A percentile compares a stretch with the other conserved stretches of the same genome.
phyloP scores from a whole-genome alignment of 2,888 invertebrate genomes.

The Tryphoninae sp. region DNA sequence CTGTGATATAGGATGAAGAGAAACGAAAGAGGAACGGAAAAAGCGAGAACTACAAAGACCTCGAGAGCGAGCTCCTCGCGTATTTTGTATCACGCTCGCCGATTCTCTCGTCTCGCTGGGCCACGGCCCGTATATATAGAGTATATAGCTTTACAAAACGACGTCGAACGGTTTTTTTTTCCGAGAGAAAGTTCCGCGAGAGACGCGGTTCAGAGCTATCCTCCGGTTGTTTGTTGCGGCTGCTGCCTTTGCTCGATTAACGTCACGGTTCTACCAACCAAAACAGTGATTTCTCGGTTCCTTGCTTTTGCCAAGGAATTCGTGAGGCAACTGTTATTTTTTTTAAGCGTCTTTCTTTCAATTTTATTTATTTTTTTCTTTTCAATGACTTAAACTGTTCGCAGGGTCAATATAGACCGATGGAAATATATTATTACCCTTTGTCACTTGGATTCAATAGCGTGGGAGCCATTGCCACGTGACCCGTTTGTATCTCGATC shows the following conservation, averaged over 20 bases:
- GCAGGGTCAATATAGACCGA: neutral
- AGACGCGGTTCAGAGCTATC: conserved; percentile 46
- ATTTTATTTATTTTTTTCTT: neutral
- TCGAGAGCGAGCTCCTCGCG: neutral
- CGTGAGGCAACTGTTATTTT: conserved; percentile 12
- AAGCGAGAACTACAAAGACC: neutral
- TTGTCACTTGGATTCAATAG: neutral
- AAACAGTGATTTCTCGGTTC: conserved; percentile 36
- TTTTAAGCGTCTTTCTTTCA: neutral
- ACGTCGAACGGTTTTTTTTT: conserved; percentile 56
- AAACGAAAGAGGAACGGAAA: conserved; percentile 2
- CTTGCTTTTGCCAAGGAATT: conserved; percentile 9
- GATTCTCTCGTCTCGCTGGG: conserved; percentile 12
- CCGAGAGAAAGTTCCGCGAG: conserved; percentile 59
- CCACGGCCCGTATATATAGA: neutral
- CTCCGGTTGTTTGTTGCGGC: conserved; percentile 8
- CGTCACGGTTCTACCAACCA: conserved; percentile 35
- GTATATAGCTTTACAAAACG: conserved; percentile 21
- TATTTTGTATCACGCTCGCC: conserved; percentile 1
- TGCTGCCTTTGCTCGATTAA: conserved; percentile 17
- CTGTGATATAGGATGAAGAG: neutral
- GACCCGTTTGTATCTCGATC: neutral
- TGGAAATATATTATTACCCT: neutral
- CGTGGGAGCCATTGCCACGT: neutral
- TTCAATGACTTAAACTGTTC: neutral